Conservation (phyloP, 2,113 vertebrate genomes). For the Pithys albifrons region DNA sequence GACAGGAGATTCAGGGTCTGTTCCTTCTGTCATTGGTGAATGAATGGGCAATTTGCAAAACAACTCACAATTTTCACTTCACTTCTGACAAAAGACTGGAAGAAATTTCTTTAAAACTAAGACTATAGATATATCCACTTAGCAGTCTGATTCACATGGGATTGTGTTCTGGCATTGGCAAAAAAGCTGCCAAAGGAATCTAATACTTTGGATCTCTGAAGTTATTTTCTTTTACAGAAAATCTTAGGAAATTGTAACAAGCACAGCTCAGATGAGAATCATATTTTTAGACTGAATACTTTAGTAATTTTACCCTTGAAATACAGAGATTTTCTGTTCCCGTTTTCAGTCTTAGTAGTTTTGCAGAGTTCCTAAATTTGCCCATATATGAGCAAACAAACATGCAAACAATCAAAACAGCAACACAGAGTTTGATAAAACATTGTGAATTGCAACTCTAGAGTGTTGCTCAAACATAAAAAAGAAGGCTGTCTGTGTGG, state of each 20-base stretch:
- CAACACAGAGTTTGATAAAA: neutral
- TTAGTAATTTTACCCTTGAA: neutral
- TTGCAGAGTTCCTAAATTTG: neutral
- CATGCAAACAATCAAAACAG: neutral
- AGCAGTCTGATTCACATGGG: neutral
- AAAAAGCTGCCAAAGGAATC: neutral
- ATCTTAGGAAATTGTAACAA: neutral
- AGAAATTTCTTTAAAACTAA: neutral
- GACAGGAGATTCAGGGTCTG: neutral
- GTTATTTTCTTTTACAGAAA: neutral
- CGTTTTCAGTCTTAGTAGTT: neutral
- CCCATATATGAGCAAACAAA: neutral
- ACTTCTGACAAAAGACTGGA: neutral
- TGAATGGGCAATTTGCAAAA: neutral
- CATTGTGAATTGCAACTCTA: neutral
- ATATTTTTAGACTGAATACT: neutral
- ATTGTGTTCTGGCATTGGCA: neutral
- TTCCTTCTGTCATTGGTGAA: neutral
- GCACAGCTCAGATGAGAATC: neutral
- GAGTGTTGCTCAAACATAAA: neutral
- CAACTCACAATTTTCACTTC: neutral
- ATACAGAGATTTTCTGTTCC: neutral
- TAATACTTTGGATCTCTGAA: neutral
- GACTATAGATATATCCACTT: neutral
- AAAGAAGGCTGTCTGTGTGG: neutral